Evolutionary conservation across 2,888 invertebrate genomes (phyloP).

Genomic region (Caenorhabditis japonica): DNA sequence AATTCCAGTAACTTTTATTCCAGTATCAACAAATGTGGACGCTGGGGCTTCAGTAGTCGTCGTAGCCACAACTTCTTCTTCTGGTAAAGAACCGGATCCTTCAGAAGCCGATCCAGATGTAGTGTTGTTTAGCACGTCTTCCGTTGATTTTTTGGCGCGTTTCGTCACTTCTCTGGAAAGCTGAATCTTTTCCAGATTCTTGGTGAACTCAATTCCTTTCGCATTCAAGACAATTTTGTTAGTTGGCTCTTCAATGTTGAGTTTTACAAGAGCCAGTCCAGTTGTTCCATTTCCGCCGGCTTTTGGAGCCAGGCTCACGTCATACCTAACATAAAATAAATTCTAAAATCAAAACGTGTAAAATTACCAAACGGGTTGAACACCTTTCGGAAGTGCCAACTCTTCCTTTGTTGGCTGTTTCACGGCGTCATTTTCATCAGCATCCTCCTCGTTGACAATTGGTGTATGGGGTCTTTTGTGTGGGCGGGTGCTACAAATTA

Average conservation of each 20-base stretch:
- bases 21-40: conserved; percentile 28
- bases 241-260: conserved; percentile 50
- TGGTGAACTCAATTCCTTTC: conserved; percentile 47
- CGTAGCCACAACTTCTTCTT: conserved; percentile 15
- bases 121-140: background rate
- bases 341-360: no score
- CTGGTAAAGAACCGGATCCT: conserved; percentile 18
- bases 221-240: conserved; percentile 59
- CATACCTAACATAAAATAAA: no score
- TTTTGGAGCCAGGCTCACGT: conserved; percentile 41
- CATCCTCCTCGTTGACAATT: conserved; percentile 47
- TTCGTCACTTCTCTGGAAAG: conserved; percentile 23
- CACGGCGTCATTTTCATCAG: conserved; percentile 41
- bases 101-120: conserved; percentile 13
- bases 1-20: conserved; percentile 43
- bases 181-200: conserved; percentile 49
- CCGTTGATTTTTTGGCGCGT: conserved; percentile 27
- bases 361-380: conserved; percentile 68
- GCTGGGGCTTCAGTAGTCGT: conserved; percentile 19
- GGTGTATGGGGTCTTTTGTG: conserved; percentile 39
- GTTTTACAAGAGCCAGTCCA: conserved; percentile 46
- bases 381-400: conserved; percentile 60
- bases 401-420: conserved; percentile 66
- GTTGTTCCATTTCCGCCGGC: conserved; percentile 30
- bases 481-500: conserved; percentile 29